These are phyloP conservation scores for Semnornis frantzii DNA, from an alignment of 2,113 vertebrate species.

Conservation along the genomic window DNA sequence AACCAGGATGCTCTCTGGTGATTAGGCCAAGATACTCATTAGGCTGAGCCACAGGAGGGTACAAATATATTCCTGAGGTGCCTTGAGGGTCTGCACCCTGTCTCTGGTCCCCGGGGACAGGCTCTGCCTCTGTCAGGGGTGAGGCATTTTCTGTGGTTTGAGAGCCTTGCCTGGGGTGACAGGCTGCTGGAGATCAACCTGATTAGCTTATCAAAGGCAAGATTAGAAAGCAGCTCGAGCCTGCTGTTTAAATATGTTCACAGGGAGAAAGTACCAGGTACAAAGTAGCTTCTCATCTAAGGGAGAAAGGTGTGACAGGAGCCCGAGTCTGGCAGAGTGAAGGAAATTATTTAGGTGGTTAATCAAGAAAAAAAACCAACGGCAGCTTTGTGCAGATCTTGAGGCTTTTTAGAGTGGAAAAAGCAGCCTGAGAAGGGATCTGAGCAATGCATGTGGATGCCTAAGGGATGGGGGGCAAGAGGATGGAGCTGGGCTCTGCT, in stretches of 20 bases:
- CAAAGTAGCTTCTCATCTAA: background rate
- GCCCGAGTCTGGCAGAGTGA: background rate
- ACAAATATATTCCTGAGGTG: background rate
- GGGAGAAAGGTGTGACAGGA: background rate
- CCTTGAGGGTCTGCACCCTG: background rate
- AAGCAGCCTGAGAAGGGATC: no score
- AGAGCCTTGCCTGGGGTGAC: background rate
- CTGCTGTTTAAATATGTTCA: conserved; percentile 38
- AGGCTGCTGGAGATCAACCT: conserved; percentile 45
- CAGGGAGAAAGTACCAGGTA: background rate
- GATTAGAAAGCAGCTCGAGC: conserved; percentile 33
- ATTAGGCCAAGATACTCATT: background rate
- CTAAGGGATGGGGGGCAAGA: no score
- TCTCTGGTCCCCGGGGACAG: background rate
- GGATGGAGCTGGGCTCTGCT: no score
- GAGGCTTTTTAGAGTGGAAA: no score
- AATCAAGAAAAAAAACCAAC: background rate
- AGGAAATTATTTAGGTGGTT: background rate
- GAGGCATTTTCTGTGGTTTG: background rate
- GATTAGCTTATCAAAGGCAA: conserved; percentile 46
- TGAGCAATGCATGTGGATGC: no score
- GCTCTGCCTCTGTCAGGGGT: background rate
- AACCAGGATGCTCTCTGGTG: background rate
- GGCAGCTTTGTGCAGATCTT: rapidly evolving
- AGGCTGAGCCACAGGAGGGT: background rate